Percentiles rank a stretch among this genome's conserved stretches.
phyloP scores from a whole-genome alignment of 2,797 vertebrate genomes.

The Lagodon rhomboides region DNA sequence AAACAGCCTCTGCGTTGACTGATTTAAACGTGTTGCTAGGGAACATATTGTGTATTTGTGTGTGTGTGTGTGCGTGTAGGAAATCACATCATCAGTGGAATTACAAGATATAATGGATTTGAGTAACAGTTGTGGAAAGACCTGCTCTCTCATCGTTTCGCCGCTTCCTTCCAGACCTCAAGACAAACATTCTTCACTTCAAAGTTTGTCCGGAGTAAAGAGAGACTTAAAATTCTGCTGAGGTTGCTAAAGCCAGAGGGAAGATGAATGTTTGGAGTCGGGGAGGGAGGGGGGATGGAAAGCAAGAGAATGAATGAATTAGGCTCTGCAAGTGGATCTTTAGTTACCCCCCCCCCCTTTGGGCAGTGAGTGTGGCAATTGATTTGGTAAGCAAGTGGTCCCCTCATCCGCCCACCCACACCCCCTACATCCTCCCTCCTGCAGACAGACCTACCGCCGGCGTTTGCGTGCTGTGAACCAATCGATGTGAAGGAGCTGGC shows the following conservation, averaged over 20 bases:
- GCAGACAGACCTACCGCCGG: slow-evolving; percentile 55
- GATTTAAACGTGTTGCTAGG: slow-evolving; percentile 48
- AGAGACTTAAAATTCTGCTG: slow-evolving; percentile 51
- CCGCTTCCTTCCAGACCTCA: slow-evolving; percentile 52
- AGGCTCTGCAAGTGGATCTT: slow-evolving; percentile 58
- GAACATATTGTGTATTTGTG: slow-evolving; percentile 21
- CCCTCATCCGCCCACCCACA: slow-evolving; percentile 15
- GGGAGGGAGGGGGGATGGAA: slow-evolving; percentile 33
- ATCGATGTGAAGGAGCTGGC: slow-evolving; percentile 62
- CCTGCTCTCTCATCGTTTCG: slow-evolving; percentile 37
- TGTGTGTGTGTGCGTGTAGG: neutral
- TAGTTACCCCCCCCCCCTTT: slow-evolving; percentile 46
- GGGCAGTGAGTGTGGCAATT: slow-evolving; percentile 67
- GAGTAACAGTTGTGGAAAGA: slow-evolving; percentile 55
- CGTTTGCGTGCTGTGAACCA: slow-evolving; percentile 39
- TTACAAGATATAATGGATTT: slow-evolving; percentile 50
- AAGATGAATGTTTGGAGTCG: slow-evolving; percentile 32
- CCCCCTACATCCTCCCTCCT: slow-evolving; percentile 30
- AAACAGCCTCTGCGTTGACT: slow-evolving; percentile 13
- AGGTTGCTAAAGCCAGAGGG: slow-evolving; percentile 34
- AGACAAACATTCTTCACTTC: slow-evolving; percentile 52
- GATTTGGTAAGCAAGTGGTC: slow-evolving; percentile 69
- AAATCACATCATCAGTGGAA: slow-evolving; percentile 37
- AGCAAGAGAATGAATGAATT: slow-evolving; percentile 57
- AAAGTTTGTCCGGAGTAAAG: slow-evolving; percentile 38